These are phyloP conservation scores for Mus musculus DNA, from an alignment of 2,113 vertebrate genomes.

Conservation along the genomic window GRCm39 chr4:150364001-150364500, in stretches of 20 bases:
- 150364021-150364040: background rate
- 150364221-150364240: background rate
- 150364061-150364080: background rate
- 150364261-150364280: background rate
- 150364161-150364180: background rate
- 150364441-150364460: conserved; percentile 71
- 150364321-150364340: background rate
- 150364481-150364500: conserved; percentile 69
- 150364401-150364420: conserved; percentile 50
- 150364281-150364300: background rate
- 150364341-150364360: background rate
- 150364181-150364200: background rate
- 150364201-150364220: background rate
- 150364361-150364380: conserved; percentile 52
- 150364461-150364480: conserved; percentile 66
- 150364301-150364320: background rate
- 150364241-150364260: background rate
- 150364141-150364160: conserved; percentile 22
- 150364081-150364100: background rate
- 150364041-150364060: background rate
- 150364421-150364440: conserved; percentile 57
- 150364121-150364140: background rate
- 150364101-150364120: background rate
- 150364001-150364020: background rate
- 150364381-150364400: conserved; percentile 19